Percentiles rank a stretch among this genome's conserved stretches.
Evolutionary conservation across 2,888 invertebrate genomes (phyloP).

Genomic region (Adela reaumurella): DNA sequence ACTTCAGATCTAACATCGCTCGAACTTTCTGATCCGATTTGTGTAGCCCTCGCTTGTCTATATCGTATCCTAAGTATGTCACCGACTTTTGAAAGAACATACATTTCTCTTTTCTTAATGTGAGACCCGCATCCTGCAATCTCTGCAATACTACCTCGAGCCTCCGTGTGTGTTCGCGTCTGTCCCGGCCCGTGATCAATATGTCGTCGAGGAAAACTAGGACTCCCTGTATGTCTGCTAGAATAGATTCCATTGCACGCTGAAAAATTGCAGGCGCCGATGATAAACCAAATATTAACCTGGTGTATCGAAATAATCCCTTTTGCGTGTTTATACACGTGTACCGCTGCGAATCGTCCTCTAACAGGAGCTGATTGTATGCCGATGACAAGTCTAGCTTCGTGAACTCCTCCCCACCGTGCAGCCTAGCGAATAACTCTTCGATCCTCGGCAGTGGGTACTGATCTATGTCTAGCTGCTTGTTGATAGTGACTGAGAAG

Average conservation of each 20-base stretch:
- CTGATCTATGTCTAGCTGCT: conserved; percentile 15
- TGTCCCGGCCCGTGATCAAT: conserved; percentile 2
- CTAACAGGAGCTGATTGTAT: no score
- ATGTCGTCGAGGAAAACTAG: conserved; percentile 1
- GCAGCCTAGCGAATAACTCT: conserved; percentile 13
- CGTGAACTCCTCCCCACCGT: conserved; percentile 14
- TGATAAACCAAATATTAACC: conserved; percentile 1
- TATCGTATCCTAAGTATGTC: conserved; percentile 11
- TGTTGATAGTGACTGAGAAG: conserved; percentile 16
- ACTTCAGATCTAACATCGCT: conserved; percentile 9
- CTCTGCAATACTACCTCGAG: conserved; percentile 8
- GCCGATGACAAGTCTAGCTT: conserved; percentile 14
- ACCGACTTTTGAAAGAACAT: conserved; percentile 7
- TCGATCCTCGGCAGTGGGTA: conserved; percentile 15
- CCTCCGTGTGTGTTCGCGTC: conserved; percentile 4
- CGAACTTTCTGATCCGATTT: conserved; percentile 11
- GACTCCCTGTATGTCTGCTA: background rate
- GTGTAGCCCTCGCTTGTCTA: conserved; percentile 10
- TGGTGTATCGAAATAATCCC: conserved; percentile 2
- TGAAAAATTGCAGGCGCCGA: conserved; percentile 4
- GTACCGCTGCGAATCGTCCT: background rate
- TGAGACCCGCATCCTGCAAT: conserved; percentile 9
- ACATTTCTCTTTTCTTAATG: conserved; percentile 7
- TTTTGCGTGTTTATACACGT: conserved; percentile 1
- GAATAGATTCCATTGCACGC: conserved; percentile 1